Evolutionary conservation across 2,888 invertebrate species (phyloP), one percentile per base, ranked within the genome.

Genomic region (Sialis fuliginosa): DNA sequence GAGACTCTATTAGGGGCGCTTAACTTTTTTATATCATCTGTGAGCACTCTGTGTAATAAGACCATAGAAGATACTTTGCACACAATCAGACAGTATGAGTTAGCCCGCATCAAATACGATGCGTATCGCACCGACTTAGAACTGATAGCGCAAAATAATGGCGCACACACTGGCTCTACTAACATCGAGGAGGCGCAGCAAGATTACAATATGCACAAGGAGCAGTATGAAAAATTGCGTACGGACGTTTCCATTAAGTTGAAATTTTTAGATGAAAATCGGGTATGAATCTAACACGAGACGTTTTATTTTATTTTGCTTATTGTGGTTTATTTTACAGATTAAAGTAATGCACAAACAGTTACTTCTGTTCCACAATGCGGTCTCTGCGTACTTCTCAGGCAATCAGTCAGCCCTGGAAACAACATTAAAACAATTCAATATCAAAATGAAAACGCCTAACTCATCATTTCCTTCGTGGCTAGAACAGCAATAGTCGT

Each of bases 341-440:
- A 86, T 95, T 58, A 95, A 96, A 69, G 95, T 96, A 56, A 95
- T 97, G 95, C 93, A 95, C 69, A 96, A 96, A 64, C 96, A 97
- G 64, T 71, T 97, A 53, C 72, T 95, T 48, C 69, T 97, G 56
- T 89, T 96, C 67, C 95, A 97, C 69, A 95, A 95, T 68, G 96
- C 96, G 2, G 82, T 95, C 49, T 87, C 93, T 33, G 93, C 95
- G 6, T 97, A 95, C 69, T 96, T 95, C 70, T 90, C 92, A 58
- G 95, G 96, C 47, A 97, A 97, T 72, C 89, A 90, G 63, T 77
- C 81, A 51, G 89, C 91, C 50, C 69, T 97, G 48, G 95, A 96
- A 64, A 86, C 89, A 31, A 92, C 95, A 13, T 72, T 96, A 54
- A 87, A 91, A 58, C 93, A 95, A 71, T 96, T 96, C 69, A 91